Evolutionary conservation across 2,797 vertebrate genomes (phyloP), one percentile per base, ranked within the genome.

Genomic region (Micrastur ruficollis): DNA sequence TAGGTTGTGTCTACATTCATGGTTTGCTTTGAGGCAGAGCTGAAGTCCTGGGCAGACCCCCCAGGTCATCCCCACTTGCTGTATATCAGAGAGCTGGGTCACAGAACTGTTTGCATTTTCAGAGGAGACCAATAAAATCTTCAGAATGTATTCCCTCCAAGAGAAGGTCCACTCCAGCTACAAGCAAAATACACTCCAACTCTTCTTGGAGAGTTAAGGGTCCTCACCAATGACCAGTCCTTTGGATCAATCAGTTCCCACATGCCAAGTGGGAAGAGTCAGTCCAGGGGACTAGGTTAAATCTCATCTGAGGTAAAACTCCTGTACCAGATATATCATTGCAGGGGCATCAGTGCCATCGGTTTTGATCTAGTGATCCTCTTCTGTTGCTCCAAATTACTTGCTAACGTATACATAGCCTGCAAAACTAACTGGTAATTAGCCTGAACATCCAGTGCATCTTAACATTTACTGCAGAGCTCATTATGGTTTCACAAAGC

Each of bases 401-500:
- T 75, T 80, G 19, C 49, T 70, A 82, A n/a, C 1, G 0, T 85
- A n/a, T 56, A 71, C 7, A 9, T 67, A 52, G 22, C 20, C 36
- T 80, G 36, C 44, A 86, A 89, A 94, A 65, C 22, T 59, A 85
- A 59, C 46, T 55, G 59, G 42, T 92, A 75, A 92, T 93, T 89
- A 85, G 63, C 36, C 50, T 6, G 42, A 86, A 62, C 2, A n/a
- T 90, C 72, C 65, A 74, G 9, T 15, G 17, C 0, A 0, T 89
- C 81, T 85, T 85, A 93, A 63, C n/a, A 31, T 86, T 90, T 89
- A 84, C 34, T 52, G 17, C 44, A 82, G 71, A 62, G 42, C 73
- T 96, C 59, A 56, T 94, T 89, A 89, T 26, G 31, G 3, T 91
- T 96, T 94, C 89, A 85, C n/a, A 92, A 93, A 93, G 63, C 23